Evolutionary conservation across 2,888 invertebrate genomes (phyloP).

Genomic region (Podabrus alpinus): DNA sequence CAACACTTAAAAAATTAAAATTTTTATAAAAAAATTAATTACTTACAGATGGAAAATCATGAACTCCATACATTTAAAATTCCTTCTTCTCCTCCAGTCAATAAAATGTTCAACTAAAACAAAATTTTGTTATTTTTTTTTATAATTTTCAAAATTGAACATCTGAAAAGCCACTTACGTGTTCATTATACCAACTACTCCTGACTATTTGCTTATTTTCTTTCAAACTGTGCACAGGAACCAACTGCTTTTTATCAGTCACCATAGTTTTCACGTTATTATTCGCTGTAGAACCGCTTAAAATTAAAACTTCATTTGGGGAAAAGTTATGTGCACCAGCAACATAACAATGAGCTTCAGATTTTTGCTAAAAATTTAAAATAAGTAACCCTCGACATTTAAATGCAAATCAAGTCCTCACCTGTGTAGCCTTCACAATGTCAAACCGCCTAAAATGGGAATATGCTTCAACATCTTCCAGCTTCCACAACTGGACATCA

Average conservation of each 20-base stretch:
- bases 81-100: conserved; percentile 77
- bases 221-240: conserved; percentile 61
- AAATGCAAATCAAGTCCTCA: conserved; percentile 37
- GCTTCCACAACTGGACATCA: conserved; percentile 72
- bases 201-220: conserved; percentile 73
- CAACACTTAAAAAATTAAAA: not conserved
- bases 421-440: conserved; percentile 64
- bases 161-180: conserved; percentile 58
- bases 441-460: conserved; percentile 62
- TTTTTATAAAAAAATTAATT: not conserved
- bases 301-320: conserved; percentile 59
- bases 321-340: conserved; percentile 62
- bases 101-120: conserved; percentile 63
- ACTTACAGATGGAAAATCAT: conserved; percentile 19
- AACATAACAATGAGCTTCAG: conserved; percentile 66
- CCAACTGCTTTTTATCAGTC: conserved; percentile 57
- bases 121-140: conserved; percentile 23
- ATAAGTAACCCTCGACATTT: not conserved
- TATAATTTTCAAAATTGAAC: conserved; percentile 8
- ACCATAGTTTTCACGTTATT: conserved; percentile 62
- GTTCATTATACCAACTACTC: conserved; percentile 66
- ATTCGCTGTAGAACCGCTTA: conserved; percentile 68
- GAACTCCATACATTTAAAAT: conserved; percentile 66
- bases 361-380: conserved; percentile 59
- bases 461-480: conserved; percentile 64